These are phyloP conservation scores for Cyrtorhinus lividipennis DNA, from an alignment of 1,140 invertebrate genomes.

Conservation along the genomic window DNA sequence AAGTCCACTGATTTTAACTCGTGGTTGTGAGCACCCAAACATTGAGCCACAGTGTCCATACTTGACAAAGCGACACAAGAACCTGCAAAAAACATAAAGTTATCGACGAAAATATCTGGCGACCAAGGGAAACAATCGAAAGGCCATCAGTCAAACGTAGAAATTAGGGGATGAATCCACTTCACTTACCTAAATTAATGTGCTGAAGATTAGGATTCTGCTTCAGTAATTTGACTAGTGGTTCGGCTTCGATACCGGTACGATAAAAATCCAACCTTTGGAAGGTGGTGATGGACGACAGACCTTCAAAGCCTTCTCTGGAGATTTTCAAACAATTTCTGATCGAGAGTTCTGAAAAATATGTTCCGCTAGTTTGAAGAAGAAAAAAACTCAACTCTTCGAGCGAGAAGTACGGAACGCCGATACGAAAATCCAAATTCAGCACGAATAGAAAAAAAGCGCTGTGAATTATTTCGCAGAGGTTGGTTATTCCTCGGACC, in stretches of 20 bases:
- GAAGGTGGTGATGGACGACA: constrained; percentile 46
- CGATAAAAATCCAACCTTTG: constrained; percentile 62
- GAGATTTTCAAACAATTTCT: constrained; percentile 38
- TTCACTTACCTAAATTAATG: constrained; percentile 50
- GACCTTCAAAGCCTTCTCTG: constrained; percentile 41
- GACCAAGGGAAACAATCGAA: too few species aligned
- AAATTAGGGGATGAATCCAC: too few species aligned
- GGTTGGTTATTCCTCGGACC: too few species aligned
- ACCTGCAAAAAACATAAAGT: constrained; percentile 28
- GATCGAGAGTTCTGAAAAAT: constrained; percentile 48
- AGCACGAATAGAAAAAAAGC: too few species aligned
- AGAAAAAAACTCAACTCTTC: too few species aligned
- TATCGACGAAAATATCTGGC: constrained; percentile 17
- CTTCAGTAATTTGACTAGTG: constrained; percentile 46
- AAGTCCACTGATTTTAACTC: constrained; percentile 60
- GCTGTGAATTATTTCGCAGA: too few species aligned
- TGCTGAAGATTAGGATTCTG: constrained; percentile 51
- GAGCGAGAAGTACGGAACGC: too few species aligned
- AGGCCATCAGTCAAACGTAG: too few species aligned
- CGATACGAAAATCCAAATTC: too few species aligned
- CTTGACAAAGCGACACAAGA: constrained; percentile 36
- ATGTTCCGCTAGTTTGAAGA: neutral
- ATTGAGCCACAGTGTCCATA: constrained; percentile 54
- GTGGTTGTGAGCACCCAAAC: constrained; percentile 46
- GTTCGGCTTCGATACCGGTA: constrained; percentile 45